Base-by-base conservation (phyloP, 2,113 vertebrate genomes). In the Hypocryptadius cinnamomeus region DNA sequence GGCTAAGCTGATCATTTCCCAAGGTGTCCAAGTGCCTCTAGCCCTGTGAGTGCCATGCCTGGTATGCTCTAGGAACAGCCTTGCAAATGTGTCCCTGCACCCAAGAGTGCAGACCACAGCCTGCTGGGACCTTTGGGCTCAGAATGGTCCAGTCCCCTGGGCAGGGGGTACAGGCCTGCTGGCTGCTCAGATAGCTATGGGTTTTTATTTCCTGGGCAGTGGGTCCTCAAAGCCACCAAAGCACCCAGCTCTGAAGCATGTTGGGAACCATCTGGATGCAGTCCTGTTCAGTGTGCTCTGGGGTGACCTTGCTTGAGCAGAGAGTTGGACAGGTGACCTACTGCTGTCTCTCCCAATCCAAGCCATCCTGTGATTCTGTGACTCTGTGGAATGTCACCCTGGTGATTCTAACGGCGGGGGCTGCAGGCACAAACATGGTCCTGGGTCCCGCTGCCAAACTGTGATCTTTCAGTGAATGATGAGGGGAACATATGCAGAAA, bases 381-480 rank as follows among this genome's bases (percentile, higher is more conserved):
- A 5, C 25, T 31, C 68, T 68, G 31, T 65, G 44, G 17, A 68
- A 35, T 53, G n/a, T 35, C 53, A 40, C 47, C 45, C 30, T 30
- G 23, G 8, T n/a, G 4, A 31, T 40, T 40, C 23, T 2, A 3
- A 24, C 2, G 20, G 11, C 37, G 10, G 23, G 33, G 31, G 8
- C 33, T 73, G 27, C 18, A 15, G 47, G 5, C 31, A n/a, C 7
- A 23, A n/a, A 6, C 11, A 6, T 0, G 5, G 11, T 16, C 28
- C 19, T 17, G 42, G 8, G 13, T 25, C 39, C 30, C 8, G 7
- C 31, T 2, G 4, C 13, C 42, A n/a, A 25, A 27, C 33, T 57
- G n/a, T 0, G 2, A 6, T 24, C n/a, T 65, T 76, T 30, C 13
- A 7, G 15, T 3, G 11, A 4, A 1, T 54, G 30, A 16, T 0